A percentile compares a stretch with the other conserved stretches of the same genome.
phyloP scores from a whole-genome alignment of 2,797 vertebrate species.

The Pantherophis vulpinus region DNA sequence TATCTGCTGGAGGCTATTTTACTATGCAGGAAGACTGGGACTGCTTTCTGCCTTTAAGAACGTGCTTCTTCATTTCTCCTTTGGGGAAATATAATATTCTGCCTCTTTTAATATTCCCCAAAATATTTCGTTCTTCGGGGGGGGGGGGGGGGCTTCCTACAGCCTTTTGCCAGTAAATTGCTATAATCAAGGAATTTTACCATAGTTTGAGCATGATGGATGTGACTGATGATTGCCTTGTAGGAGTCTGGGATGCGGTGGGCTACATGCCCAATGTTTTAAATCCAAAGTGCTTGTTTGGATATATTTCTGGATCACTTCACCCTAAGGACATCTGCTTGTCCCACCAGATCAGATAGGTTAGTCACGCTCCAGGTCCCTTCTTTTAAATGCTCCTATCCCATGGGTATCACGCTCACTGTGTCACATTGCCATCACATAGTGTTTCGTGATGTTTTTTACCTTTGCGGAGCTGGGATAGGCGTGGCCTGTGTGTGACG shows the following conservation, averaged over 20 bases:
- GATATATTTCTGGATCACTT: background rate
- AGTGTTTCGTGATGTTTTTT: too few species aligned
- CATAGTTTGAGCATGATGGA: background rate
- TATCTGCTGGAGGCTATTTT: too few species aligned
- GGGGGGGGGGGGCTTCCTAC: too few species aligned
- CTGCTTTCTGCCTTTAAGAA: too few species aligned
- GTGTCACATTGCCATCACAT: too few species aligned
- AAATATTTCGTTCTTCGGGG: too few species aligned
- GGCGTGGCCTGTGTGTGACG: too few species aligned
- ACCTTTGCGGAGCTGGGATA: too few species aligned
- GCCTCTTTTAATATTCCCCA: too few species aligned
- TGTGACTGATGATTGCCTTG: background rate
- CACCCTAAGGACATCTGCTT: background rate
- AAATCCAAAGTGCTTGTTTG: background rate
- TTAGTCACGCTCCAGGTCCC: background rate
- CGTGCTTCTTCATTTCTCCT: too few species aligned
- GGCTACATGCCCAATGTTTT: background rate
- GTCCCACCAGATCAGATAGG: background rate
- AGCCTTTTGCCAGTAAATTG: background rate
- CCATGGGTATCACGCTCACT: fast-evolving
- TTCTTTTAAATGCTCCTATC: background rate
- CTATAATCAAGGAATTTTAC: background rate
- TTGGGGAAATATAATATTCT: too few species aligned
- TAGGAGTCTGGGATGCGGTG: background rate
- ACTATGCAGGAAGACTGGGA: too few species aligned